Conservation (phyloP, 2,113 vertebrate species). For the Otolemur garnettii region DNA sequence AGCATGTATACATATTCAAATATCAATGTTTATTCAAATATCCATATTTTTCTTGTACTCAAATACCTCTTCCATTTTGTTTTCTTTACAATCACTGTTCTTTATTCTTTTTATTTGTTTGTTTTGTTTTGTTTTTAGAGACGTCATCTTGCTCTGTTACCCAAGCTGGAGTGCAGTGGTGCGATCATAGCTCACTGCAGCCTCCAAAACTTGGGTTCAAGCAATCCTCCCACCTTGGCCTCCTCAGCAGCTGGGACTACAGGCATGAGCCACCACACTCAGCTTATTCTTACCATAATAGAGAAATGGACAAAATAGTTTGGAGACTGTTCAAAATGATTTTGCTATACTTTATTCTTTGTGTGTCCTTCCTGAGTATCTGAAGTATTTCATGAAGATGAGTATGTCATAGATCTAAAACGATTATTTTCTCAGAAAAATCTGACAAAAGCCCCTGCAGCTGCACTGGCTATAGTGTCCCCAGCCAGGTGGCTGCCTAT, state of each 20-base stretch:
- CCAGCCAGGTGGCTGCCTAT: slow-evolving; percentile 69
- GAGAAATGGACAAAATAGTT: neutral
- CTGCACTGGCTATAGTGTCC: slow-evolving; percentile 60
- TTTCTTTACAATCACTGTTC: neutral
- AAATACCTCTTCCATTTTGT: slow-evolving; percentile 2
- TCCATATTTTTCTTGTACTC: neutral
- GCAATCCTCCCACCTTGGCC: neutral
- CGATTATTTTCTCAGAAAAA: slow-evolving; percentile 68
- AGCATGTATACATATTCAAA: neutral
- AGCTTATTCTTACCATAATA: neutral
- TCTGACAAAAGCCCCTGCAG: neutral
- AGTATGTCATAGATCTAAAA: slow-evolving; percentile 1
- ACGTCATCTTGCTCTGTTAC: too few species aligned
- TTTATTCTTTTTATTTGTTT: neutral
- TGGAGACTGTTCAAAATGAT: slow-evolving; percentile 24
- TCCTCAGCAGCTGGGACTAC: neutral
- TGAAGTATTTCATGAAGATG: slow-evolving; percentile 38
- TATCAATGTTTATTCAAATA: neutral
- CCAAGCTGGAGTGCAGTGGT: too few species aligned
- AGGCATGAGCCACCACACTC: neutral
- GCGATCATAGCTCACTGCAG: neutral
- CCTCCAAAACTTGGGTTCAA: neutral
- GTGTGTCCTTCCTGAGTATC: neutral
- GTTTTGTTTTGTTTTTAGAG: too few species aligned
- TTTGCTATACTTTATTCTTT: neutral